A percentile compares a stretch with the other conserved stretches of the same genome.
These are phyloP conservation scores for Drosophila colorata DNA, from an alignment of 2,888 invertebrate genomes.

Conservation along the genomic window DNA sequence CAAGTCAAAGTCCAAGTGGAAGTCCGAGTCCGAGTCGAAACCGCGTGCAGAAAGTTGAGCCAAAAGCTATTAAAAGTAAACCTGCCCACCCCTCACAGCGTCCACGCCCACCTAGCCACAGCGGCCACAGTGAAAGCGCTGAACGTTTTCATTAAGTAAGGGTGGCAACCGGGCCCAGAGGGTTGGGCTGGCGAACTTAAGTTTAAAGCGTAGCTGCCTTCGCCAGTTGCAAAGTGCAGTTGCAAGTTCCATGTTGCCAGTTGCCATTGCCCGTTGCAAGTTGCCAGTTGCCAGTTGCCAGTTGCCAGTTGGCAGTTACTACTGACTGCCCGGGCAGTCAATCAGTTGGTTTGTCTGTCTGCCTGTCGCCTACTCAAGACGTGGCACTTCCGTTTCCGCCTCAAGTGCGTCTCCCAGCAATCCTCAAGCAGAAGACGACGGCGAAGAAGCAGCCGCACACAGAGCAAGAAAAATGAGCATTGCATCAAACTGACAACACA, in stretches of 20 bases:
- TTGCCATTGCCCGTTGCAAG: slow-evolving; percentile 13
- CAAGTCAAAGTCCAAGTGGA: slow-evolving; percentile 8
- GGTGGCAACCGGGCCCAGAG: not conserved
- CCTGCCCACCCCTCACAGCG: slow-evolving; percentile 8
- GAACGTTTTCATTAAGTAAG: slow-evolving; percentile 69
- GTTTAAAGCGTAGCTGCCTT: slow-evolving; percentile 40
- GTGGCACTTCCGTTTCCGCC: slow-evolving; percentile 77
- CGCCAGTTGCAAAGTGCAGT: slow-evolving; percentile 35
- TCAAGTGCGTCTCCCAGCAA: slow-evolving; percentile 40
- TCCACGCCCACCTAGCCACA: not conserved
- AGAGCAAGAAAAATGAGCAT: slow-evolving; percentile 62
- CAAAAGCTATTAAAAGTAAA: slow-evolving; percentile 69
- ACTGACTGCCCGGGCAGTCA: slow-evolving; percentile 55
- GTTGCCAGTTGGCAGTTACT: slow-evolving; percentile 14
- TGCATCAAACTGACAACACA: slow-evolving; percentile 71
- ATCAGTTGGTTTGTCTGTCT: slow-evolving; percentile 43
- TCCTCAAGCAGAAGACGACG: not conserved
- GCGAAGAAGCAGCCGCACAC: slow-evolving; percentile 1
- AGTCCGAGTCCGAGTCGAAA: slow-evolving; percentile 16
- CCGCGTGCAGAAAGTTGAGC: slow-evolving; percentile 34
- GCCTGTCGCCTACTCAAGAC: slow-evolving; percentile 60
- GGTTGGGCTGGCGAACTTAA: slow-evolving; percentile 28
- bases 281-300: slow-evolving; percentile 5
- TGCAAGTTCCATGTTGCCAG: slow-evolving; percentile 6
- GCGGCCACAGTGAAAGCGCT: slow-evolving; percentile 34